Evolutionary conservation across 2,113 vertebrate genomes (phyloP), one percentile per base, ranked within the genome.

Genomic region (Puntigrus tetrazona): DNA sequence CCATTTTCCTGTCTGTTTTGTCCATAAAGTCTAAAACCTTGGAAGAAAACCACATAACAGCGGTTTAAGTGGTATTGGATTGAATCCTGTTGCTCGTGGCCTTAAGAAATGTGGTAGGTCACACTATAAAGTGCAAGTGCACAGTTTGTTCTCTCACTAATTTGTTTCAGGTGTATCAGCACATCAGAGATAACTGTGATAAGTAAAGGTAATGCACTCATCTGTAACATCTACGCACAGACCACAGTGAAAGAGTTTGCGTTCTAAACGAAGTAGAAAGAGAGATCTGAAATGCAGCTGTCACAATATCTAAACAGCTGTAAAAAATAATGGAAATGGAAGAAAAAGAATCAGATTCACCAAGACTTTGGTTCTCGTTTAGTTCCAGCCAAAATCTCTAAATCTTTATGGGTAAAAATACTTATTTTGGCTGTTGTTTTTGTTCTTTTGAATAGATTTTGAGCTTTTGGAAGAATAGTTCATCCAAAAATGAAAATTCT

Each of bases 251-350:
- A 78, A 59, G 52, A 7, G 74, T 55, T 16, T 79, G 57, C 29
- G 34, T 29, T 79, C 43, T 25, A 63, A 63, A 43, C 7, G 5
- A 25, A 63, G 31, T 31, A 52, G 73, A 34, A 69, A 69, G 65
- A 69, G 31, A 36, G 75, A 34, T 57, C 75, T 78, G 11, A 38
- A 38, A 78, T 78, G 4, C 31, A 78, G 52, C 34, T 63, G 77
- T 79, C 77, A 59, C 13, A 59, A 20, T 7, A 38, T 59, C 31
- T 38, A 59, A 59, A 78, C 52, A 78, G 75, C 52, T 78, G 52
- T 59, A 59, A 41, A 78, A 59, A 59, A 59, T 78, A 8, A 78
- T 38, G 9, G 57, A 76, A 59, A 78, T 57, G 11, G 29, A 59
- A 16, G 31, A 25, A 41, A 45, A 43, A 43, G 2, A 43, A 8